A percentile compares a stretch with the other conserved stretches of the same genome.
Evolutionary conservation across 1,140 invertebrate genomes (phyloP).

Genomic region (Trichonephila clavata): DNA sequence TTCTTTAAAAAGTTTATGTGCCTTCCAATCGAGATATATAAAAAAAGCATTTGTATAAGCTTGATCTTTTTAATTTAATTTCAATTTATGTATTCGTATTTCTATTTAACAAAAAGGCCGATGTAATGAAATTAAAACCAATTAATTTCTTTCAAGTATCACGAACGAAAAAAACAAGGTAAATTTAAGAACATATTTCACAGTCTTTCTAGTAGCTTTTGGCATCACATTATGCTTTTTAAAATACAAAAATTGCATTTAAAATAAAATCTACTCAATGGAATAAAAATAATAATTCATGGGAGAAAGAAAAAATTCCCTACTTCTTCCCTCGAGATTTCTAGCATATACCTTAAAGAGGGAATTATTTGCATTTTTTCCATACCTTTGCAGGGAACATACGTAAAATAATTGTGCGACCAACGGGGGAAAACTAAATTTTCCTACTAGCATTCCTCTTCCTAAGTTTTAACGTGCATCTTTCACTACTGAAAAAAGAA

Average conservation of each 20-base stretch:
- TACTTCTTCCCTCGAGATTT: not conserved
- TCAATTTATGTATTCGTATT: too few species aligned
- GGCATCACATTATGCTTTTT: too few species aligned
- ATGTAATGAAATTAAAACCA: too few species aligned
- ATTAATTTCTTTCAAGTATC: too few species aligned
- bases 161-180: too few species aligned
- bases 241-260: not conserved
- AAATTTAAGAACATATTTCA: too few species aligned
- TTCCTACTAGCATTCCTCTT: not conserved
- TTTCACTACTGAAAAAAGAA: not conserved
- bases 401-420: not conserved
- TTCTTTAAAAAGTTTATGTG: too few species aligned
- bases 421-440: not conserved
- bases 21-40: too few species aligned
- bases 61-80: too few species aligned
- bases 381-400: not conserved
- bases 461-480: not conserved
- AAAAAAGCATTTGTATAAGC: too few species aligned
- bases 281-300: not conserved
- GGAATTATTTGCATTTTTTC: conserved; percentile 6
- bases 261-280: not conserved
- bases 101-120: too few species aligned
- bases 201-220: too few species aligned
- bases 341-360: not conserved
- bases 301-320: not conserved